Conservation (phyloP, 2,113 vertebrate genomes). For the Cyprinus carpio region DNA sequence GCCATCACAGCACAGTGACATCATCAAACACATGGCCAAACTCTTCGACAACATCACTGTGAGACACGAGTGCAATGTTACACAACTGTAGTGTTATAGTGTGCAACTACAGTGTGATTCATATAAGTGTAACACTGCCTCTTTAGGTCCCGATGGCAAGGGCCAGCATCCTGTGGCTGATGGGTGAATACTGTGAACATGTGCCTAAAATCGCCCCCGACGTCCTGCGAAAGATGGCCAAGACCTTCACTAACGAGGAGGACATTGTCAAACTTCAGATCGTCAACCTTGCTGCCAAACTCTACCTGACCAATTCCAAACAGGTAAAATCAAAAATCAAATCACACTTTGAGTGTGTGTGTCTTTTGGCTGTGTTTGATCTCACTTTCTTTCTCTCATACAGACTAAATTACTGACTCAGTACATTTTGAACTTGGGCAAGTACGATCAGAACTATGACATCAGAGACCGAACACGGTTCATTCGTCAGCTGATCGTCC, state of each 20-base stretch:
- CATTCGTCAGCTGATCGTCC: conserved; percentile 98
- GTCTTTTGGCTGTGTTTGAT: conserved; percentile 82
- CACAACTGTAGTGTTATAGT: not conserved
- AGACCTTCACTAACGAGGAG: conserved; percentile 89
- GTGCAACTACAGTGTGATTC: too few species aligned
- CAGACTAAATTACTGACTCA: conserved; percentile 99
- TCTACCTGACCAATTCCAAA: conserved; percentile 96
- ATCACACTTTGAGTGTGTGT: conserved; percentile 76
- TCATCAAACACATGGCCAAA: conserved; percentile 98
- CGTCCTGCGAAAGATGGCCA: conserved; percentile 92
- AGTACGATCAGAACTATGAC: conserved; percentile 99
- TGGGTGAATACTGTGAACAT: conserved; percentile 93
- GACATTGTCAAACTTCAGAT: conserved; percentile 96
- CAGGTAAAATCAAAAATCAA: conserved; percentile 85
- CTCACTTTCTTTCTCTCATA: conserved; percentile 51
- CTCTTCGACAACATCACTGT: conserved; percentile 94
- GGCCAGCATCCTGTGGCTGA: conserved; percentile 98
- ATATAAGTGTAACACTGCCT: too few species aligned
- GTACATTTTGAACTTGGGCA: conserved; percentile 97
- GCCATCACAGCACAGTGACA: conserved; percentile 89
- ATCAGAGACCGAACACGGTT: conserved; percentile 98
- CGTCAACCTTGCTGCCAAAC: conserved; percentile 91
- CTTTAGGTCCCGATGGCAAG: conserved; percentile 92
- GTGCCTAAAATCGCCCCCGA: conserved; percentile 97
- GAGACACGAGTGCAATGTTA: conserved; percentile 60